These are phyloP conservation scores for Lycocorax pyrrhopterus DNA, from an alignment of 2,113 vertebrate species.

Conservation along the genomic window DNA sequence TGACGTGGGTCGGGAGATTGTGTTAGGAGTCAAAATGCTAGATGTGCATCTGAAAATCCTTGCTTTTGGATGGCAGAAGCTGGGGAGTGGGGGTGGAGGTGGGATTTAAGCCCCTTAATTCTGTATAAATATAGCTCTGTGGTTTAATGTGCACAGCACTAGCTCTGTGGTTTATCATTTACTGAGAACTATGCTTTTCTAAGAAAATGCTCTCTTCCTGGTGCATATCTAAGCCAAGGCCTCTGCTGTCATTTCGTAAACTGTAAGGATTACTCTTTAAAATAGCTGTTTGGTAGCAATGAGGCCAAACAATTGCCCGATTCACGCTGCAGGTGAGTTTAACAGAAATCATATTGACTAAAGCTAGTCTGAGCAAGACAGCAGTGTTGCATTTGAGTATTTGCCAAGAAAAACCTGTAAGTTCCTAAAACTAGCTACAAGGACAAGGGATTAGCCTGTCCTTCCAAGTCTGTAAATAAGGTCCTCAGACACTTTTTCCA, in stretches of 20 bases:
- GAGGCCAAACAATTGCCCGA: conserved; percentile 36
- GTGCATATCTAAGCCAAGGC: conserved; percentile 66
- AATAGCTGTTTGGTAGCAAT: conserved; percentile 45
- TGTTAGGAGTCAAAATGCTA: neutral
- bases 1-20: neutral
- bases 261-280: conserved; percentile 58
- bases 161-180: conserved; percentile 80
- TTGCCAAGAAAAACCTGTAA: conserved; percentile 66
- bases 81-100: neutral
- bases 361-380: conserved; percentile 54
- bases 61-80: conserved; percentile 3
- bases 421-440: conserved; percentile 32
- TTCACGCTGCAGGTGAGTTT: conserved; percentile 53
- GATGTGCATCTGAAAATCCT: neutral
- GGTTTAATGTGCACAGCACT: conserved; percentile 65
- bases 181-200: conserved; percentile 81
- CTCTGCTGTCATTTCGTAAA: conserved; percentile 55
- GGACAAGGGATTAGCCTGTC: conserved; percentile 60
- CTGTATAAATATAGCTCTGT: conserved; percentile 57
- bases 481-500: conserved; percentile 57
- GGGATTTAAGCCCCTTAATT: conserved; percentile 45
- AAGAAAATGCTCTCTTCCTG: conserved; percentile 78
- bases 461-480: conserved; percentile 58
- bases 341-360: conserved; percentile 61
- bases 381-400: conserved; percentile 58